Conservation (phyloP, 23 tunicate genomes). For the Botrylloides violaceus region DNA sequence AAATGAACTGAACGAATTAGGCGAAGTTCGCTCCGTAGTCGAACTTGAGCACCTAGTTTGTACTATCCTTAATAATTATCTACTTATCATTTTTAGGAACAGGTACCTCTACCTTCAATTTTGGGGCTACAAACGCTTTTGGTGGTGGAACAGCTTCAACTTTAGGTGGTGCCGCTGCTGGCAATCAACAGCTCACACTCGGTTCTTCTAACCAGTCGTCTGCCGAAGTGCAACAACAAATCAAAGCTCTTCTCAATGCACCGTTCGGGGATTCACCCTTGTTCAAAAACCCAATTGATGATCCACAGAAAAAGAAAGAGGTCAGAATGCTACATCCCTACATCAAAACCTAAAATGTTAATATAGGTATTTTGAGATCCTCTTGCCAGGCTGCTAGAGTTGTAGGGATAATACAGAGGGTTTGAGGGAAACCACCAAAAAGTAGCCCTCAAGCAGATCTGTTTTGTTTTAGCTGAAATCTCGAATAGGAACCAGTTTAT, state of each 20-base stretch:
- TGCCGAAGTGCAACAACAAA: constrained; percentile 21
- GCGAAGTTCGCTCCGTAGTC: too few species aligned
- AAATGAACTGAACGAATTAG: too few species aligned
- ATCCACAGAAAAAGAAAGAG: constrained; percentile 69
- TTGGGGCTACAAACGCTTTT: constrained; percentile 18
- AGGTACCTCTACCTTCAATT: constrained; percentile 26
- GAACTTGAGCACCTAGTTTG: too few species aligned
- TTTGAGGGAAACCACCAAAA: too few species aligned
- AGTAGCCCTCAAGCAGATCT: too few species aligned
- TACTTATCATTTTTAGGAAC: background rate
- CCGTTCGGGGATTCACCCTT: constrained; percentile 97
- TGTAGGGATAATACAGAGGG: too few species aligned
- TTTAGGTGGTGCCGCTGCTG: constrained; percentile 10
- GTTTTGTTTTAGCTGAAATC: too few species aligned
- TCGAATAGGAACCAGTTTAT: too few species aligned
- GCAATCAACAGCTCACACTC: constrained; percentile 6
- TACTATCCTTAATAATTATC: too few species aligned
- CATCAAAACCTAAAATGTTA: too few species aligned
- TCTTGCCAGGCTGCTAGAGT: too few species aligned
- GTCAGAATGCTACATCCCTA: constrained; percentile 2
- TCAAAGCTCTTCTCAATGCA: constrained; percentile 49
- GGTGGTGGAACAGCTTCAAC: constrained; percentile 9
- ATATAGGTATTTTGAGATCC: too few species aligned
- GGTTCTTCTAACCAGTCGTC: constrained; percentile 28
- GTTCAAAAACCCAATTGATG: constrained; percentile 53